Evolutionary conservation across 2,888 invertebrate species (phyloP).

Genomic region (Heliconius aoede): DNA sequence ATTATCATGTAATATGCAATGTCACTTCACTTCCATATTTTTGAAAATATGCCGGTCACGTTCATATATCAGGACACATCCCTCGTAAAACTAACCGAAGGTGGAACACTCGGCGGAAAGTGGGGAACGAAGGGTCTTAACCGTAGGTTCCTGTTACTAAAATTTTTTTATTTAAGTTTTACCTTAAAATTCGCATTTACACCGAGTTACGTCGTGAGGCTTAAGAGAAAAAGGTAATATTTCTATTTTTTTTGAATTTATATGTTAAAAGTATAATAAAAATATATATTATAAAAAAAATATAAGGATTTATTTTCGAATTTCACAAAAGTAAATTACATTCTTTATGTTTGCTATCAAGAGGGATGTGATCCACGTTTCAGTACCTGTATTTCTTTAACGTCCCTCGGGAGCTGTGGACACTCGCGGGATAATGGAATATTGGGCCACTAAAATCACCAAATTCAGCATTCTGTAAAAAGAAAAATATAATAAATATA

Average conservation of each 20-base stretch:
- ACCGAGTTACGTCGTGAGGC: too few relatives aligned
- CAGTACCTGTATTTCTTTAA: slow-evolving; percentile 65
- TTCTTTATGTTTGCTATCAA: slow-evolving; percentile 59
- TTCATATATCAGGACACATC: not conserved
- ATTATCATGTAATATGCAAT: not conserved
- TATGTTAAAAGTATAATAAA: too few relatives aligned
- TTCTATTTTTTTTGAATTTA: too few relatives aligned
- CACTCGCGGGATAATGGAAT: slow-evolving; percentile 68
- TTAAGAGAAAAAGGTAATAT: too few relatives aligned
- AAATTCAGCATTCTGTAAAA: not conserved
- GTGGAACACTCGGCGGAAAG: too few relatives aligned
- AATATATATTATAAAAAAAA: not conserved
- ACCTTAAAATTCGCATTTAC: too few relatives aligned
- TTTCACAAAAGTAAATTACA: slow-evolving; percentile 40
- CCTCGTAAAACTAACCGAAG: slow-evolving; percentile 17
- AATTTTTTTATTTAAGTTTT: too few relatives aligned
- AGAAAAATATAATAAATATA: not conserved
- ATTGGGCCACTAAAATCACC: slow-evolving; percentile 62
- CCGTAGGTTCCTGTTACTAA: not conserved
- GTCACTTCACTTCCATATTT: not conserved
- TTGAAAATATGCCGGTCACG: slow-evolving; percentile 8
- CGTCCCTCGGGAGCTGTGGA: slow-evolving; percentile 61
- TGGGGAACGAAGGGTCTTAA: too few relatives aligned
- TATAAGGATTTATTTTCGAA: not conserved
- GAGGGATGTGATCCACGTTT: slow-evolving; percentile 51